Evolutionary conservation across 2,888 invertebrate species (phyloP).

Genomic region (Zhengitettix transpicula): DNA sequence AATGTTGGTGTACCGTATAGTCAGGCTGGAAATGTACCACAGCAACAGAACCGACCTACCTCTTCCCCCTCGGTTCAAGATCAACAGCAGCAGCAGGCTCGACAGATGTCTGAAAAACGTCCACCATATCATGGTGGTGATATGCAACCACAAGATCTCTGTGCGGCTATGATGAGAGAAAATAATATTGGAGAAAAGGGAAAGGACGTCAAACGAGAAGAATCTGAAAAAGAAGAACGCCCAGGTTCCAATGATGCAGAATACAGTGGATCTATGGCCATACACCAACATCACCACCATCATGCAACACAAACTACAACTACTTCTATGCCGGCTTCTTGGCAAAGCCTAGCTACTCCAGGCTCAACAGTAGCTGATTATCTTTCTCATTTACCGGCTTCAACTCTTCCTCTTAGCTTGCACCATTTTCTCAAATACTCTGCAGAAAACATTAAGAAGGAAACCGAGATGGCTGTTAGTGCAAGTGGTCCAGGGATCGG

Average conservation of each 20-base stretch:
- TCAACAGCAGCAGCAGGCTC: conserved; percentile 24
- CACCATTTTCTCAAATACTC: conserved; percentile 72
- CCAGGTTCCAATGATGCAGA: conserved; percentile 14
- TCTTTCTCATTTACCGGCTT: conserved; percentile 59
- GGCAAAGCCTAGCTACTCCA: conserved; percentile 53
- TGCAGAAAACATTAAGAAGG: conserved; percentile 58
- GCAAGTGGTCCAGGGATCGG: conserved; percentile 7
- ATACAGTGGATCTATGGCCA: conserved; percentile 12
- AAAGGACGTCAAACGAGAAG: conserved; percentile 12
- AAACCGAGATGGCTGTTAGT: conserved; percentile 31
- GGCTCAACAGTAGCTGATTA: conserved; percentile 75
- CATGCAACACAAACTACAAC: conserved; percentile 11
- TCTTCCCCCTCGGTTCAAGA: conserved; percentile 18
- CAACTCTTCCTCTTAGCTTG: conserved; percentile 55
- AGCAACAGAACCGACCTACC: conserved; percentile 13
- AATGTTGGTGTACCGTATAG: conserved; percentile 12
- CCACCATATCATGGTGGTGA: conserved; percentile 24
- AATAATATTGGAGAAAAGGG: conserved; percentile 7
- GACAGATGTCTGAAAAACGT: conserved; percentile 18
- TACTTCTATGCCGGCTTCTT: conserved; percentile 38
- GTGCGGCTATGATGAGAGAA: conserved; percentile 13
- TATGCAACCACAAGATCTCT: conserved; percentile 15
- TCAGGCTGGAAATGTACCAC: conserved; percentile 13
- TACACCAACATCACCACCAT: conserved; percentile 11
- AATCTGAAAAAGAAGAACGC: conserved; percentile 11